A percentile compares a stretch with the other conserved stretches of the same genome.
Conservation (phyloP, 1,140 invertebrate genomes). For the Diachasmimorpha longicaudata region DNA sequence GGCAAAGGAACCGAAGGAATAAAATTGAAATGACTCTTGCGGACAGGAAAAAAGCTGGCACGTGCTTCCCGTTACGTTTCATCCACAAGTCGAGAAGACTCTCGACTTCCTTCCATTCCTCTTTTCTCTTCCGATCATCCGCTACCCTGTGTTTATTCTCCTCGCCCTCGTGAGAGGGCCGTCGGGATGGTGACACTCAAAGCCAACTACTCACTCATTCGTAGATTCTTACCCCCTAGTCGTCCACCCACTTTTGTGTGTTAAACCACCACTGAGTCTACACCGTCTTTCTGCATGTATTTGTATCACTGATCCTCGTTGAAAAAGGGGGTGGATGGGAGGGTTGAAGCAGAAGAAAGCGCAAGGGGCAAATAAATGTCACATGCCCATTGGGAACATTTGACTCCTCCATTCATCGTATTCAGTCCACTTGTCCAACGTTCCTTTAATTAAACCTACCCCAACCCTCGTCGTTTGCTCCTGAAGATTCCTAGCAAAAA, state of each 20-base stretch:
- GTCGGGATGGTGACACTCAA: slow-evolving; percentile 43
- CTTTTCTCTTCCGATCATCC: slow-evolving; percentile 7
- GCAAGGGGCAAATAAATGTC: slow-evolving; percentile 26
- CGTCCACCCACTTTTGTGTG: background rate
- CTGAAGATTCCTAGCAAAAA: slow-evolving; percentile 62
- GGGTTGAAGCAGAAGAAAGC: slow-evolving; percentile 4
- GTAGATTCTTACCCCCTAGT: background rate
- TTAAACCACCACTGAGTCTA: background rate
- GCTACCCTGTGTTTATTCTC: slow-evolving; percentile 42
- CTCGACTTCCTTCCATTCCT: slow-evolving; percentile 10
- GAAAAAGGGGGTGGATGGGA: background rate
- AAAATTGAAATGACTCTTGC: slow-evolving; percentile 13
- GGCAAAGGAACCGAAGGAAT: slow-evolving; percentile 24
- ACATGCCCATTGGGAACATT: slow-evolving; percentile 46
- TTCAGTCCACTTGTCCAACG: slow-evolving; percentile 54
- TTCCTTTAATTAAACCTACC: slow-evolving; percentile 60
- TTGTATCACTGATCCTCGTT: slow-evolving; percentile 30
- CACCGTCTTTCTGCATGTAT: background rate
- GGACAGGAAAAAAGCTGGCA: slow-evolving; percentile 18
- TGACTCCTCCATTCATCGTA: slow-evolving; percentile 57
- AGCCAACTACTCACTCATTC: slow-evolving; percentile 35
- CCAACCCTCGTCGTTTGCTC: slow-evolving; percentile 22
- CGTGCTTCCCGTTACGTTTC: slow-evolving; percentile 22
- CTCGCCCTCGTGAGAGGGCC: slow-evolving; percentile 32
- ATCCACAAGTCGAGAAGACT: background rate